Conservation (phyloP, 2,797 vertebrate genomes). For the Siniperca scherzeri region DNA sequence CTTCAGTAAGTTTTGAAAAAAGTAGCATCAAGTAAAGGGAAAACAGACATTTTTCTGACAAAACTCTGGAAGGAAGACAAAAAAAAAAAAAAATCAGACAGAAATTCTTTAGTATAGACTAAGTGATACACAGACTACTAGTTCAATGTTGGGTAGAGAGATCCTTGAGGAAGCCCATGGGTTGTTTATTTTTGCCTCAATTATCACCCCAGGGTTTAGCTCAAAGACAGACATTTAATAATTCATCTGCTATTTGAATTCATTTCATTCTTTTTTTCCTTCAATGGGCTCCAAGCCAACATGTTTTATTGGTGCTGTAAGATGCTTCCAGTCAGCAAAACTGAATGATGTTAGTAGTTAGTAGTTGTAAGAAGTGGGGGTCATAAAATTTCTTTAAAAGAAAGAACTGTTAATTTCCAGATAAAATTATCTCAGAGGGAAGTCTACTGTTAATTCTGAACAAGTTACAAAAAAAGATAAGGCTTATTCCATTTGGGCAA, state of each 20-base stretch:
- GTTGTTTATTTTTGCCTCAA: slow-evolving; percentile 80
- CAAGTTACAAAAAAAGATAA: slow-evolving; percentile 7
- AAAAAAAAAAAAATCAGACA: slow-evolving; percentile 12
- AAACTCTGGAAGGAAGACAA: slow-evolving; percentile 35
- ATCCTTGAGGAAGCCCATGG: slow-evolving; percentile 73
- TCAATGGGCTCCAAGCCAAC: slow-evolving; percentile 50
- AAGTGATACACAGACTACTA: slow-evolving; percentile 55
- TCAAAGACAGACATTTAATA: slow-evolving; percentile 80
- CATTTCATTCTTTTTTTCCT: slow-evolving; percentile 54
- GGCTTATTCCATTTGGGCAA: background rate
- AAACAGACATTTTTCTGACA: slow-evolving; percentile 44
- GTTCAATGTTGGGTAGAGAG: slow-evolving; percentile 65
- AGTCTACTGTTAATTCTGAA: background rate
- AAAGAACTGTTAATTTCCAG: background rate
- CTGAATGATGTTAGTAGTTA: slow-evolving; percentile 7
- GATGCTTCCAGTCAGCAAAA: slow-evolving; percentile 37
- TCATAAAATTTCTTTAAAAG: slow-evolving; percentile 31
- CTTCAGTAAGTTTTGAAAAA: slow-evolving; percentile 16
- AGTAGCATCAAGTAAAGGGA: slow-evolving; percentile 25
- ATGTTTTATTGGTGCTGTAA: slow-evolving; percentile 41
- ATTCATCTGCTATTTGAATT: slow-evolving; percentile 77
- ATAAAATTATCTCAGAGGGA: slow-evolving; percentile 30
- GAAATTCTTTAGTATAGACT: slow-evolving; percentile 44
- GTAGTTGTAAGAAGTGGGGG: background rate
- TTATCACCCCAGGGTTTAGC: slow-evolving; percentile 75